These are phyloP conservation scores for Desoria tigrina DNA, from an alignment of 2,888 invertebrate species.

Conservation along the genomic window DNA sequence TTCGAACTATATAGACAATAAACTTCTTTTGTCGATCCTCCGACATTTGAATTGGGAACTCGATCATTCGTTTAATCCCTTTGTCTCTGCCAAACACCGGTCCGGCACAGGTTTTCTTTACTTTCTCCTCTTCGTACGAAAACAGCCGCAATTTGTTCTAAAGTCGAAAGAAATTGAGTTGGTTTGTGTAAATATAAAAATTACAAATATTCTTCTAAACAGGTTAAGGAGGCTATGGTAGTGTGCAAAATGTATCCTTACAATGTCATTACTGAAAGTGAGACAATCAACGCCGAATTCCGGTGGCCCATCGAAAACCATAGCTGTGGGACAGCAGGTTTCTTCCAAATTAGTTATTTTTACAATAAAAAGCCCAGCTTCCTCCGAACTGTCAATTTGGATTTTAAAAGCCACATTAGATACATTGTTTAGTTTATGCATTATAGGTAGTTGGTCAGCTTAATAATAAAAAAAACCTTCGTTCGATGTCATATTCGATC, in stretches of 20 bases:
- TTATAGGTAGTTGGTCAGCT: neutral
- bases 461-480: constrained; percentile 58
- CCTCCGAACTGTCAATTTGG: constrained; percentile 22
- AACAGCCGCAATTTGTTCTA: constrained; percentile 43
- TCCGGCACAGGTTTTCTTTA: constrained; percentile 29
- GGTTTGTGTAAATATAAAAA: neutral
- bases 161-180: neutral
- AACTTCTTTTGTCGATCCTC: constrained; percentile 33
- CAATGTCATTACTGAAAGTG: constrained; percentile 39
- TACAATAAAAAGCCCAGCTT: constrained; percentile 26
- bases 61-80: constrained; percentile 37
- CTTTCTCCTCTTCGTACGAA: constrained; percentile 32
- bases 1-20: constrained; percentile 40
- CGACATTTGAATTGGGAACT: constrained; percentile 26
- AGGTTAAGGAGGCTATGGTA: neutral
- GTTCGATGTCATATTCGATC: constrained; percentile 64
- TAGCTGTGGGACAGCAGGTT: constrained; percentile 36
- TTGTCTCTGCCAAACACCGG: constrained; percentile 41
- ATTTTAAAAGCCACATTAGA: neutral
- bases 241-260: constrained; percentile 18
- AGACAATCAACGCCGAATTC: constrained; percentile 40
- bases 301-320: constrained; percentile 42
- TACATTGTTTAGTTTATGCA: neutral
- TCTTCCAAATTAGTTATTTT: constrained; percentile 35
- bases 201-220: neutral